These are phyloP conservation scores for Sebastes hopkinsi DNA, from an alignment of 2,797 vertebrate species.

Conservation along the genomic window DNA sequence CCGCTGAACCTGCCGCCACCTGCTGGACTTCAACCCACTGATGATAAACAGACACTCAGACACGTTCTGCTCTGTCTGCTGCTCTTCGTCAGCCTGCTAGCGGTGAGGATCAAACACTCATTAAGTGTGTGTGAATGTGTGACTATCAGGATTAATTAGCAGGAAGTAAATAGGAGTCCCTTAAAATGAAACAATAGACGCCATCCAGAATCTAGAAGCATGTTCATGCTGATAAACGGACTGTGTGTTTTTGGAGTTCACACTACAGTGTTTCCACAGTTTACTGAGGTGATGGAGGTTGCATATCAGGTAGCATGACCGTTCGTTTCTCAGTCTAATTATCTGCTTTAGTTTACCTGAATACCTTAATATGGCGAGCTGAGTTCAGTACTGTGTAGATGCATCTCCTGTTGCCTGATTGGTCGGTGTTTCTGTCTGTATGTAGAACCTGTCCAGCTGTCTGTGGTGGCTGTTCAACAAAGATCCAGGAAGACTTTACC, in stretches of 20 bases:
- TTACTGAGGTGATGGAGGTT: background rate
- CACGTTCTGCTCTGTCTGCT: constrained; percentile 94
- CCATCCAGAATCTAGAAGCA: background rate
- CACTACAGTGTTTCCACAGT: too few relatives aligned
- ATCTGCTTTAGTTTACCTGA: background rate
- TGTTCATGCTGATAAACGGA: too few relatives aligned
- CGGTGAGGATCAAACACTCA: constrained; percentile 80
- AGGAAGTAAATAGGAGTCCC: background rate
- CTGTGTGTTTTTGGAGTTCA: background rate
- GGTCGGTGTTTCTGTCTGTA: constrained; percentile 11
- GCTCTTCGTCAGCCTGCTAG: constrained; percentile 92
- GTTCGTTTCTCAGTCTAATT: background rate
- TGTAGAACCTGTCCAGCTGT: constrained; percentile 96
- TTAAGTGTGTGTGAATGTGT: background rate
- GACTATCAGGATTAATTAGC: background rate
- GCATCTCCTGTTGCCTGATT: background rate
- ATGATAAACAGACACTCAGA: constrained; percentile 90
- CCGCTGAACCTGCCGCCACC: constrained; percentile 87
- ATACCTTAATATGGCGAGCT: background rate
- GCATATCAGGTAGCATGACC: background rate
- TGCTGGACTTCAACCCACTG: constrained; percentile 69
- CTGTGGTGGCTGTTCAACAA: constrained; percentile 97
- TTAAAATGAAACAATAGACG: too few relatives aligned
- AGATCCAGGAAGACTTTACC: constrained; percentile 93
- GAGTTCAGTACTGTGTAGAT: background rate